phyloP scores from a whole-genome alignment of 1,140 invertebrate genomes.

The Pectinophora gossypiella region DNA sequence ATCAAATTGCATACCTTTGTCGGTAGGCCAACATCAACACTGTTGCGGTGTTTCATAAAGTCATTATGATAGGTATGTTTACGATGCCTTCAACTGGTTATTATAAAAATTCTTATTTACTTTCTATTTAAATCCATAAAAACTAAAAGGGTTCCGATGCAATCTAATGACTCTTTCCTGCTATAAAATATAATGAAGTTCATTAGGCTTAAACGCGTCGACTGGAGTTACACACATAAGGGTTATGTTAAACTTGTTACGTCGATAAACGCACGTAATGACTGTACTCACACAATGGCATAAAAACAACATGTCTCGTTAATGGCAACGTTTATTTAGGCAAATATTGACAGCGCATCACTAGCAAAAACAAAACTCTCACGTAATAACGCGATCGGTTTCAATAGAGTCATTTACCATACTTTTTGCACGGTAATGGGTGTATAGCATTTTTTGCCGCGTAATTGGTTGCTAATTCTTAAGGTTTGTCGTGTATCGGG shows the following conservation, averaged over 20 bases:
- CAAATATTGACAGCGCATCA: conserved; percentile 31
- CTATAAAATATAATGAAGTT: conserved; percentile 1
- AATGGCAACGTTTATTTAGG: conserved; percentile 28
- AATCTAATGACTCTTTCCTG: neutral
- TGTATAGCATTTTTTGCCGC: conserved; percentile 41
- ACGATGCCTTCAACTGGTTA: neutral
- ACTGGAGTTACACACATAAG: neutral
- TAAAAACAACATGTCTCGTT: neutral
- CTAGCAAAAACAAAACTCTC: conserved; percentile 38
- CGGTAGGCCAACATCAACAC: too few species aligned
- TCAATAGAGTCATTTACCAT: conserved; percentile 51
- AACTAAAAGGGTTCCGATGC: neutral
- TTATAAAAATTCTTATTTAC: neutral
- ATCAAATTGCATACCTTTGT: too few species aligned
- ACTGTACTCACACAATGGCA: neutral
- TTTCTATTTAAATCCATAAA: neutral
- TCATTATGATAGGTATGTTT: neutral
- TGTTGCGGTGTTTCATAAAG: neutral
- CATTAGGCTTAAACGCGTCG: neutral
- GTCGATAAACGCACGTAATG: too few species aligned
- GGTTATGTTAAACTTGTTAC: neutral
- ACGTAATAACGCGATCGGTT: conserved; percentile 41
- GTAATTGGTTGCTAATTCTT: conserved; percentile 54
- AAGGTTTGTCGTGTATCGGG: conserved; percentile 34
- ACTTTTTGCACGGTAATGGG: conserved; percentile 41